Percentiles rank a stretch among this genome's conserved stretches.
Evolutionary conservation across 2,113 vertebrate species (phyloP).

Genomic region (Psittacula cyanocephala): DNA sequence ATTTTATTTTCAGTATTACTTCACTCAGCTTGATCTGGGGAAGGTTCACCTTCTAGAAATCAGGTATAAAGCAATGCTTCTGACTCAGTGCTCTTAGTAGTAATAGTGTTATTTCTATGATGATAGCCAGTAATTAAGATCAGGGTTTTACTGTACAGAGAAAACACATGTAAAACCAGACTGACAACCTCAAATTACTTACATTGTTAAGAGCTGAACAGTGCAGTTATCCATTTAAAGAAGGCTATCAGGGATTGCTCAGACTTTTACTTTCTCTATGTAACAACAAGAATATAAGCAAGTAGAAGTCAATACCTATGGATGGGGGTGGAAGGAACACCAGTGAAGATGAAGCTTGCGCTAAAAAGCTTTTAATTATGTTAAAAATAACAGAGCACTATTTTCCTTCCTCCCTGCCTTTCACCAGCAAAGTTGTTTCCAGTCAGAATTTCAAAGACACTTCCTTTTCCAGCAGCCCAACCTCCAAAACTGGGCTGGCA

Average conservation of each 20-base stretch:
- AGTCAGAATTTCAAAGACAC: not conserved
- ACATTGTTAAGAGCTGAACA: slow-evolving; percentile 10
- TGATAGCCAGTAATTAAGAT: slow-evolving; percentile 51
- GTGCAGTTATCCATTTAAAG: slow-evolving; percentile 11
- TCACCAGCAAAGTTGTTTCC: not conserved
- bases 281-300: not conserved
- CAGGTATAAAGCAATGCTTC: slow-evolving; percentile 8
- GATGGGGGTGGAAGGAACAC: not conserved
- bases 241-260: not conserved
- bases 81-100: not conserved
- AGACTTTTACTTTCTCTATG: not conserved
- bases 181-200: slow-evolving; percentile 45
- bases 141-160: slow-evolving; percentile 20
- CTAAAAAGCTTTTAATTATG: not conserved
- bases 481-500: slow-evolving; percentile 4
- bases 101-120: not conserved
- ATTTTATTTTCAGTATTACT: slow-evolving; percentile 44
- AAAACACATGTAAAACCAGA: slow-evolving; percentile 54
- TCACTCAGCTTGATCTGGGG: slow-evolving; percentile 11
- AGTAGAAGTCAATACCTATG: not conserved
- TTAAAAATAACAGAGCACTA: not conserved
- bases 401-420: not conserved
- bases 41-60: slow-evolving; percentile 40
- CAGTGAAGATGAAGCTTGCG: not conserved
- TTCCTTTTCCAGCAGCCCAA: not conserved